phyloP scores from a whole-genome alignment of 1,140 invertebrate genomes.

The Trichomalopsis sarcophagae region DNA sequence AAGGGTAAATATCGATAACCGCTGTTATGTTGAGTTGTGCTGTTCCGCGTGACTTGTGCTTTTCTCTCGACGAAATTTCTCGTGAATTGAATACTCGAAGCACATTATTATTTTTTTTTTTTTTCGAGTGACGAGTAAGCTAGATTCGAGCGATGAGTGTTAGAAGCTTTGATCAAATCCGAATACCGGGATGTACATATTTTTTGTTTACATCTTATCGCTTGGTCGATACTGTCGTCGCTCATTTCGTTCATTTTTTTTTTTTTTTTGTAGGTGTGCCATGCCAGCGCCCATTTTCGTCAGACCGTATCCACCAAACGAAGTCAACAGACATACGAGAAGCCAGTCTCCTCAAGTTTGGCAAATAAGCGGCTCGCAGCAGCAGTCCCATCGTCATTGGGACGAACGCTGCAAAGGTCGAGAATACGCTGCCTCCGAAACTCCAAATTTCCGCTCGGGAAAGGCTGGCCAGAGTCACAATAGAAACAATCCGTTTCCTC shows the following conservation, averaged over 20 bases:
- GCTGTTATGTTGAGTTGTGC: neutral
- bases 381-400: slow-evolving; percentile 60
- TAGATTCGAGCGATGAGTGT: slow-evolving; percentile 68
- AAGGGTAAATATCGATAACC: slow-evolving; percentile 60
- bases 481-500: slow-evolving; percentile 13
- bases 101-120: neutral
- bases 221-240: no score
- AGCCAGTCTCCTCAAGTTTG: slow-evolving; percentile 67
- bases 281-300: slow-evolving; percentile 63
- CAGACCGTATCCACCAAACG: slow-evolving; percentile 61
- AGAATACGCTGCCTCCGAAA: slow-evolving; percentile 32
- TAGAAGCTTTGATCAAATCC: slow-evolving; percentile 74
- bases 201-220: no score
- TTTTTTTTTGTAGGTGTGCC: neutral
- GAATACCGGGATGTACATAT: slow-evolving; percentile 53
- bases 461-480: slow-evolving; percentile 19
- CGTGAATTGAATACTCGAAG: neutral
- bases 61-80: neutral
- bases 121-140: slow-evolving; percentile 64
- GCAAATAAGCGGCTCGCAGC: slow-evolving; percentile 62
- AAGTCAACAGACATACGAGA: slow-evolving; percentile 66
- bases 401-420: slow-evolving; percentile 58
- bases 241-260: neutral
- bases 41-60: neutral
- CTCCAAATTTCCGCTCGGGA: slow-evolving; percentile 32